Evolutionary conservation across 2,797 vertebrate genomes (phyloP).

Genomic region (Lepidocolaptes lacrymiger): DNA sequence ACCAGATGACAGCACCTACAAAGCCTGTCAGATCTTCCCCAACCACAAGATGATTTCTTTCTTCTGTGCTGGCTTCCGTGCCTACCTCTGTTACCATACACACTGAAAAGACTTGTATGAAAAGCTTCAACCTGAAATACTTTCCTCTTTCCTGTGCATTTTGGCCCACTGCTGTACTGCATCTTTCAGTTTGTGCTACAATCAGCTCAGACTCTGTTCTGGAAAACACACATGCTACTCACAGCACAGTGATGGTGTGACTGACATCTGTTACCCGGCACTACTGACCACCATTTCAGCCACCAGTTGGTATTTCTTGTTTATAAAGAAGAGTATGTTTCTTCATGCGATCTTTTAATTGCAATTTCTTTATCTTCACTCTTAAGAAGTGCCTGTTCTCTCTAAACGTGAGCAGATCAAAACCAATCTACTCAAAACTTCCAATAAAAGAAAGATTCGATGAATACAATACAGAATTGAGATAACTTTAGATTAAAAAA

Average conservation of each 20-base stretch:
- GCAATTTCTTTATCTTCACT: not conserved
- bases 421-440: not conserved
- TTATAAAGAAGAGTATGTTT: not conserved
- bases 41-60: not conserved
- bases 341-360: not conserved
- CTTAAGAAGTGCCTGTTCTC: not conserved
- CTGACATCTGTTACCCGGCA: not conserved
- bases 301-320: not conserved
- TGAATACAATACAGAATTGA: not conserved
- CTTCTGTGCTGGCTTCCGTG: not conserved
- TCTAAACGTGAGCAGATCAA: not conserved
- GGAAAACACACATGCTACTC: accelerated
- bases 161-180: not conserved
- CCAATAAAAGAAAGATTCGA: not conserved
- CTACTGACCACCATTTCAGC: not conserved
- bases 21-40: not conserved
- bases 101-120: not conserved
- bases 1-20: accelerated
- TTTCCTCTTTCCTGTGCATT: not conserved
- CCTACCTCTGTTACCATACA: not conserved
- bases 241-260: accelerated
- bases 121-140: not conserved
- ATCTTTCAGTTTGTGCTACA: not conserved
- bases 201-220: not conserved
- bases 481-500: not conserved